Evolutionary conservation across 2,113 vertebrate genomes (phyloP).

Genomic region (Pituophis catenifer): DNA sequence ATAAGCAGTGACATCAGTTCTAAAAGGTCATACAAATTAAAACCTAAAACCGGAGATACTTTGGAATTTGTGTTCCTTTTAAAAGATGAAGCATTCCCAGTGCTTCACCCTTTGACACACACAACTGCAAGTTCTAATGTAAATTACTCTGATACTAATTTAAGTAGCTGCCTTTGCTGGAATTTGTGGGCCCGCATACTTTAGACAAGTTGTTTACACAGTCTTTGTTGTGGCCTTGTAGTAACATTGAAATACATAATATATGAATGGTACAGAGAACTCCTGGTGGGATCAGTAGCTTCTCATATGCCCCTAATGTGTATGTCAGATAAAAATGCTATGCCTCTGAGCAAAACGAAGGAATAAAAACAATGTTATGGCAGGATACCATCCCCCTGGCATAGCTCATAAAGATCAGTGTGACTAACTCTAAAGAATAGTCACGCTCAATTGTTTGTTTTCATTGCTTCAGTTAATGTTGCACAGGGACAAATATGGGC

Average conservation of each 20-base stretch:
- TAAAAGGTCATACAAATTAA: not conserved
- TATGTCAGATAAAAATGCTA: not conserved
- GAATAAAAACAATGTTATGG: not conserved
- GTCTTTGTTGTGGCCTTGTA: not conserved
- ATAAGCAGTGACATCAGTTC: not conserved
- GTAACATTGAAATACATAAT: not conserved
- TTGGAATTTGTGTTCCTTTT: not conserved
- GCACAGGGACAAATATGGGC: conserved; percentile 41
- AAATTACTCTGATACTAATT: not conserved
- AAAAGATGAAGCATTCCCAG: not conserved
- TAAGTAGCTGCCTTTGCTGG: not conserved
- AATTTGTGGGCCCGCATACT: not conserved
- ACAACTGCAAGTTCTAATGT: not conserved
- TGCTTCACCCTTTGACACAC: not conserved
- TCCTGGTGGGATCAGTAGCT: not conserved
- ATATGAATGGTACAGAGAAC: not conserved
- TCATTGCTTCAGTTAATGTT: conserved; percentile 39
- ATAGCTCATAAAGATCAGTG: not conserved
- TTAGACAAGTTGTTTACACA: not conserved
- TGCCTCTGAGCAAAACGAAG: not conserved
- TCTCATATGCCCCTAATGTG: not conserved
- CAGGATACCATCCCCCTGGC: not conserved
- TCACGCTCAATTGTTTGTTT: conserved; percentile 44
- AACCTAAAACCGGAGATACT: not conserved
- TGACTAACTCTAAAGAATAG: conserved; percentile 30